Evolutionary conservation across 2,888 invertebrate genomes (phyloP).

Genomic region (Stictocephala bisonia): DNA sequence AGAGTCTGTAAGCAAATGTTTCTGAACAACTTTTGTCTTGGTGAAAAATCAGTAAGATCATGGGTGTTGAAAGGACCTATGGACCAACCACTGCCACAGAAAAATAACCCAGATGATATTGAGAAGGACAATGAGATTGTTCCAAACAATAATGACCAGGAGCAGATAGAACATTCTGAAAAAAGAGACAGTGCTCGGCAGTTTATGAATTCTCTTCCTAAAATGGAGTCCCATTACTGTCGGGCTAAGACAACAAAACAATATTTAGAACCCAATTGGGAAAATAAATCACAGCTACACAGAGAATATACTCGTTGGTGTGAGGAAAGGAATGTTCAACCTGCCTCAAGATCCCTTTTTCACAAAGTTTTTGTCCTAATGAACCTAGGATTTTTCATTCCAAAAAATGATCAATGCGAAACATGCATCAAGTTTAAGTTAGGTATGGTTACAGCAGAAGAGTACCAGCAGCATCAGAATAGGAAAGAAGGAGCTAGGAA

Average conservation of each 20-base stretch:
- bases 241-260: conserved; percentile 25
- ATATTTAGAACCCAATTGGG: conserved; percentile 37
- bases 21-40: conserved; percentile 36
- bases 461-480: conserved; percentile 34
- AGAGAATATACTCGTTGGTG: conserved; percentile 36
- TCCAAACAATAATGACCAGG: too few relatives aligned
- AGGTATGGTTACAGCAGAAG: conserved; percentile 30
- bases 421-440: conserved; percentile 31
- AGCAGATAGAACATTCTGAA: conserved; percentile 1
- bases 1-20: conserved; percentile 42
- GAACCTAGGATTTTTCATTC: conserved; percentile 51
- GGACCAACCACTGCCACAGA: conserved; percentile 23
- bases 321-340: conserved; percentile 15
- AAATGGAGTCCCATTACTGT: conserved; percentile 38
- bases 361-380: conserved; percentile 44
- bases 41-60: conserved; percentile 37
- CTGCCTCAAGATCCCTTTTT: conserved; percentile 34
- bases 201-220: conserved; percentile 37
- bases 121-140: background rate
- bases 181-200: conserved; percentile 21
- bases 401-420: conserved; percentile 48
- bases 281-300: conserved; percentile 39
- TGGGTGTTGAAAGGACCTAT: conserved; percentile 22
- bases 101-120: conserved; percentile 1
- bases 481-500: conserved; percentile 28